phyloP scores from a whole-genome alignment of 2,113 vertebrate genomes.

The Trematocara zebra region DNA sequence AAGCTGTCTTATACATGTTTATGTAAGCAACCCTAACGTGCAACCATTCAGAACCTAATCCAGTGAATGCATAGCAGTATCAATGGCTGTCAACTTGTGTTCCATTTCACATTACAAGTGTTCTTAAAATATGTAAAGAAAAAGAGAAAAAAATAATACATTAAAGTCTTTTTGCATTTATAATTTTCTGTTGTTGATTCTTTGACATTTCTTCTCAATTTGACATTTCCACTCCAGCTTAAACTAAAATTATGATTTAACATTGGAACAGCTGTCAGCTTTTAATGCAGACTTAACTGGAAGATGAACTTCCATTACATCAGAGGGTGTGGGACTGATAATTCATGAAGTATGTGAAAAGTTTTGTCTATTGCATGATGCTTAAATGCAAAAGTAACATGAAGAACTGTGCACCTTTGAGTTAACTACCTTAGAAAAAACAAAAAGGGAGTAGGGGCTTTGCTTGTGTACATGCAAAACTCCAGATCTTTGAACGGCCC shows the following conservation, averaged over 20 bases:
- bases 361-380: too few relatives aligned
- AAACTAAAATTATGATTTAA: background rate
- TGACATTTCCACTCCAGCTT: background rate
- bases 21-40: background rate
- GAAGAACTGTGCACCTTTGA: too few relatives aligned
- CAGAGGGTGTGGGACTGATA: too few relatives aligned
- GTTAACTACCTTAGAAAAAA: background rate
- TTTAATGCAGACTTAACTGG: too few relatives aligned
- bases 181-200: background rate
- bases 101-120: background rate
- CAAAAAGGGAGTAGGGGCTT: too few relatives aligned
- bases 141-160: background rate
- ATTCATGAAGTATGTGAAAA: too few relatives aligned
- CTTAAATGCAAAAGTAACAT: too few relatives aligned
- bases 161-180: background rate
- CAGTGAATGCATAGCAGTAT: background rate
- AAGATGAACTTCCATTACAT: too few relatives aligned
- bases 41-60: background rate
- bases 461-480: too few relatives aligned
- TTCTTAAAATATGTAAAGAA: background rate
- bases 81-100: background rate
- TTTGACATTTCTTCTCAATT: background rate
- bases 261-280: background rate
- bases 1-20: background rate
- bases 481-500: too few relatives aligned